Evolutionary conservation across 64 coral and sea anemone species (phyloP).

Genomic region (Trachythela sp.): DNA sequence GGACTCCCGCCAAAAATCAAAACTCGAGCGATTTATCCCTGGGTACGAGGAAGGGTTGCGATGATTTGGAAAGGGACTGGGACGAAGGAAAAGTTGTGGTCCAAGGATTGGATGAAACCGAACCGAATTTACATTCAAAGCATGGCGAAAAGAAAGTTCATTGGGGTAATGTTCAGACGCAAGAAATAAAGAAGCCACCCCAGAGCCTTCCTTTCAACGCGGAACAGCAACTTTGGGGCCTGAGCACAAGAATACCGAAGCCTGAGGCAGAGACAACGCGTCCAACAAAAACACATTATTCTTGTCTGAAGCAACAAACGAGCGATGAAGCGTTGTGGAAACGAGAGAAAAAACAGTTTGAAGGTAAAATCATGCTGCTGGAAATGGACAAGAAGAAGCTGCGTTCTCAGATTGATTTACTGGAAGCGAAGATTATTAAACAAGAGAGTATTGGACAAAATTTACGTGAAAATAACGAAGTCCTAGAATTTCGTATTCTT

Average conservation of each 20-base stretch:
- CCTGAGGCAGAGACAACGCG: not conserved
- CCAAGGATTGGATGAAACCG: not conserved
- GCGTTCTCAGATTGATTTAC: not conserved
- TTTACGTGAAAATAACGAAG: not conserved
- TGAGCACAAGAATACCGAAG: not conserved
- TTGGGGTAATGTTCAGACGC: not conserved
- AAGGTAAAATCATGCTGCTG: not conserved
- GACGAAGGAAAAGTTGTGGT: not conserved
- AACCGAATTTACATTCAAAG: not conserved
- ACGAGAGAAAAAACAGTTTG: not conserved
- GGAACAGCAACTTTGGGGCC: not conserved
- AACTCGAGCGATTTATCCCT: not conserved
- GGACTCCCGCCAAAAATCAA: not conserved
- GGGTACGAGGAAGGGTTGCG: not conserved
- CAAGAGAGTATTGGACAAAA: not conserved
- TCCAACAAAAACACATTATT: not conserved
- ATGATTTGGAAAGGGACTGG: not conserved
- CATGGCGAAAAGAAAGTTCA: not conserved
- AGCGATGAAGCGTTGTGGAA: not conserved
- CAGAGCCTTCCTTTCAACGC: not conserved
- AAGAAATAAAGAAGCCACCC: not conserved
- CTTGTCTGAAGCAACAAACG: not conserved
- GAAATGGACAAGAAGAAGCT: conserved; percentile 30
- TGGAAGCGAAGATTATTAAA: not conserved
- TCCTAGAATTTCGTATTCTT: not conserved